Conservation (phyloP, 2,797 vertebrate species). For the Paedocypris micromegethes region DNA sequence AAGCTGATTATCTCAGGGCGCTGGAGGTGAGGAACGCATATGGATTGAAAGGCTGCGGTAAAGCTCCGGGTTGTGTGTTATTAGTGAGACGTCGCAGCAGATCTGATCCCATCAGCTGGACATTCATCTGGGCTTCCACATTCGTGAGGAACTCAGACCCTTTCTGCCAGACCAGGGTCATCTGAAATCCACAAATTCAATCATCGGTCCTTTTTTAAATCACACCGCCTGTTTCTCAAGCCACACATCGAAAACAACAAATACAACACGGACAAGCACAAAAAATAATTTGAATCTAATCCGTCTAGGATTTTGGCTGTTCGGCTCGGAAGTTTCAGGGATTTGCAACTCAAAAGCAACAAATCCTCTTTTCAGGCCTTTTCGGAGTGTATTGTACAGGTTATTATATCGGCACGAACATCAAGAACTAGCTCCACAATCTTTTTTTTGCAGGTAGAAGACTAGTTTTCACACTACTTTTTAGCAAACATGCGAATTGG, state of each 20-base stretch:
- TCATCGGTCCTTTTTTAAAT: conserved; percentile 53
- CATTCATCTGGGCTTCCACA: conserved; percentile 49
- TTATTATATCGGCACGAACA: no score
- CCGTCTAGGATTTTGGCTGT: no score
- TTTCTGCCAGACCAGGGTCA: conserved; percentile 55
- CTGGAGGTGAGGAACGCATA: conserved; percentile 50
- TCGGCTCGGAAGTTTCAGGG: no score
- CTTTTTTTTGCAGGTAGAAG: no score
- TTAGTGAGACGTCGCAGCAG: conserved; percentile 62
- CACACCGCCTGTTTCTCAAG: conserved; percentile 20
- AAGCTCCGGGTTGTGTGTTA: conserved; percentile 50
- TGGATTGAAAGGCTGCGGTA: conserved; percentile 34
- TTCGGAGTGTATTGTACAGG: no score
- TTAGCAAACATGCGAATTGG: no score
- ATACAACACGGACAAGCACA: conserved; percentile 16
- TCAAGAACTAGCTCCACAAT: no score
- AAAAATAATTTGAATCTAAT: background rate
- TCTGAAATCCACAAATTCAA: conserved; percentile 52
- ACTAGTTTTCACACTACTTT: no score
- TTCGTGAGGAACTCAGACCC: conserved; percentile 60
- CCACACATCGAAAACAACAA: conserved; percentile 14
- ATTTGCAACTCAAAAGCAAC: no score
- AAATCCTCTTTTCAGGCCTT: no score
- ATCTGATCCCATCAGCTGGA: conserved; percentile 73
- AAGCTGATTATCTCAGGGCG: conserved; percentile 43